phyloP scores from a whole-genome alignment of 2,113 vertebrate species.

The Oenanthe oenanthe region DNA sequence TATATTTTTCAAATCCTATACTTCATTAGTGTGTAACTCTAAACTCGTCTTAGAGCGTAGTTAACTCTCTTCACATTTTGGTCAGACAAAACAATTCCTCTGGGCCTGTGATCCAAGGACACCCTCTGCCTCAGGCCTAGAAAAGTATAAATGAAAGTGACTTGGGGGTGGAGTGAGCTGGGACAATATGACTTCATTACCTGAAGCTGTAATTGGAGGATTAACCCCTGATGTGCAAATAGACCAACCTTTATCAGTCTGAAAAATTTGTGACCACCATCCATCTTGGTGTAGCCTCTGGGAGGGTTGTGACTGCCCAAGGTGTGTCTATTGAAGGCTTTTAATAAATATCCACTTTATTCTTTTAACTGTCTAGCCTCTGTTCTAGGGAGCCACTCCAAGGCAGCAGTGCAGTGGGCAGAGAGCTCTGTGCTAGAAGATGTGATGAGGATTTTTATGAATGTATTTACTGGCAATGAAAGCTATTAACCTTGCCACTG shows the following conservation, averaged over 20 bases:
- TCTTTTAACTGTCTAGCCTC: neutral
- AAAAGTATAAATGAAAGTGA: neutral
- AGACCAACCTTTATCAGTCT: fast-evolving
- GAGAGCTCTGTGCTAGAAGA: neutral
- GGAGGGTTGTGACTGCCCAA: neutral
- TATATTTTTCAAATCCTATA: neutral
- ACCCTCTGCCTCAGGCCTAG: fast-evolving
- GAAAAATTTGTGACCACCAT: fast-evolving
- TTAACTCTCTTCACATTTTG: neutral
- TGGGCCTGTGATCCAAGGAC: neutral
- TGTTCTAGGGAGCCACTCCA: neutral
- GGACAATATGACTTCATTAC: neutral
- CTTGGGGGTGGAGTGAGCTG: neutral
- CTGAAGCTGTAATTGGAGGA: neutral
- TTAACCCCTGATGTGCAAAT: neutral
- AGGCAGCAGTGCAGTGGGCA: neutral
- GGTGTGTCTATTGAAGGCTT: too few relatives aligned
- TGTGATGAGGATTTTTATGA: neutral
- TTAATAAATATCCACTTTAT: neutral
- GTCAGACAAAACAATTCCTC: neutral
- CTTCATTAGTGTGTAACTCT: neutral
- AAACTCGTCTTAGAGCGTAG: neutral
- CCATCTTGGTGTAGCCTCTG: neutral
- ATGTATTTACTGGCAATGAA: neutral
- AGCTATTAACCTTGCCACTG: neutral